Evolutionary conservation across 1,140 invertebrate species (phyloP).

Genomic region (Schlechtendalia chinensis): DNA sequence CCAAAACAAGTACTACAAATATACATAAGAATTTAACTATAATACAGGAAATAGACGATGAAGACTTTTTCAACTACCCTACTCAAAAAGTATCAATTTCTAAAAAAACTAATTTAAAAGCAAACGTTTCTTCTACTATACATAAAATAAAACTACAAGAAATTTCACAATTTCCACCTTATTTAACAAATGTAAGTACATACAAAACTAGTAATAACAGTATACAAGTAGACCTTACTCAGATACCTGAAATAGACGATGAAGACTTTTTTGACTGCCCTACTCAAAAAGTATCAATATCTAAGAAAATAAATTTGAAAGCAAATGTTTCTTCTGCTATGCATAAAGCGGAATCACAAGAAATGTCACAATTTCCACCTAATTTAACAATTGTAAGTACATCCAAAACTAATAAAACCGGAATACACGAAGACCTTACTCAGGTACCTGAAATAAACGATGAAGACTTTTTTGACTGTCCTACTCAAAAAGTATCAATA

Average conservation of each 20-base stretch:
- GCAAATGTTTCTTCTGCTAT: no score
- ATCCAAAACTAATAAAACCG: no score
- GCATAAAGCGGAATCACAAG: no score
- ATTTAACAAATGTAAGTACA: background rate
- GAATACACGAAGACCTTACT: no score
- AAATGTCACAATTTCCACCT: no score
- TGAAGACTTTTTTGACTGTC: background rate
- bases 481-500: background rate
- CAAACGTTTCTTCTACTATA: background rate
- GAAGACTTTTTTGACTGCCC: background rate
- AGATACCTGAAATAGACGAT: background rate
- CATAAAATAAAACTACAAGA: background rate
- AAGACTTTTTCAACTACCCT: conserved; percentile 20
- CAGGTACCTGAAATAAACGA: no score
- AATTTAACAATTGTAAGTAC: no score
- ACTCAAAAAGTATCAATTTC: background rate
- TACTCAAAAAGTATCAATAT: background rate
- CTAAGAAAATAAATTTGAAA: no score
- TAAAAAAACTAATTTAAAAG: background rate
- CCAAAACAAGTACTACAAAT: background rate
- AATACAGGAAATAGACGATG: background rate
- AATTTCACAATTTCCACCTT: background rate
- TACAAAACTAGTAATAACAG: background rate
- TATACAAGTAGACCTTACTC: background rate
- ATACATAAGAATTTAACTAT: background rate